These are phyloP conservation scores for Caenorhabditis inopinata DNA, from an alignment of 1,140 invertebrate species.

Conservation along the genomic window DNA sequence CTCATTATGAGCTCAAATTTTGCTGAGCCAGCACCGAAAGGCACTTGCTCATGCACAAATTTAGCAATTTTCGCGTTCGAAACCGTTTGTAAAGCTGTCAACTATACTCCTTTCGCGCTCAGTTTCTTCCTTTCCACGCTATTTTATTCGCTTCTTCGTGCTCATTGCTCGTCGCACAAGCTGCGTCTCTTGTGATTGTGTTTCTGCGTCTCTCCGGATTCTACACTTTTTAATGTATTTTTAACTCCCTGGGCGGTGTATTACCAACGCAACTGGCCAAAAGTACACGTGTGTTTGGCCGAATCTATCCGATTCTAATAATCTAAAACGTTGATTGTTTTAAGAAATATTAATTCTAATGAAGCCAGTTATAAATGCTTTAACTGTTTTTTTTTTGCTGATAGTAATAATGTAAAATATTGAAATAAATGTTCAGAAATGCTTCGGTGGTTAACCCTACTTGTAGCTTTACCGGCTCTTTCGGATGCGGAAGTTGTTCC, in stretches of 20 bases:
- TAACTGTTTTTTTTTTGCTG: no score
- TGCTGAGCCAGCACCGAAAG: neutral
- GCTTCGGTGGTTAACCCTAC: constrained; percentile 26
- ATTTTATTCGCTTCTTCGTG: neutral
- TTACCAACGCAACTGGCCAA: constrained; percentile 4
- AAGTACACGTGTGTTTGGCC: constrained; percentile 7
- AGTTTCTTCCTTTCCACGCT: neutral
- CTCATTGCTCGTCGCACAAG: neutral
- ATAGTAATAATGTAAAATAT: no score
- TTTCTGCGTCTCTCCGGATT: neutral
- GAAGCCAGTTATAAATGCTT: no score
- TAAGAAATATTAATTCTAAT: no score
- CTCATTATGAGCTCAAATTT: no score
- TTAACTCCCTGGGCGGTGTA: constrained; percentile 18
- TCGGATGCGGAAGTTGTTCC: constrained; percentile 19
- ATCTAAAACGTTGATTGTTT: no score
- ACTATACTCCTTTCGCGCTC: neutral
- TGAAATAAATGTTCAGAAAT: neutral
- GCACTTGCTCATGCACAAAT: neutral
- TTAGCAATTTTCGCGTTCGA: neutral
- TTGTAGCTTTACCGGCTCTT: neutral
- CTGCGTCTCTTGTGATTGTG: neutral
- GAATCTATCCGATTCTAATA: neutral
- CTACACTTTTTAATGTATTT: neutral
- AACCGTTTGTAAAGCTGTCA: constrained; percentile 32